Conservation (phyloP, 2,113 vertebrate species). For the Brienomyrus longianalis region DNA sequence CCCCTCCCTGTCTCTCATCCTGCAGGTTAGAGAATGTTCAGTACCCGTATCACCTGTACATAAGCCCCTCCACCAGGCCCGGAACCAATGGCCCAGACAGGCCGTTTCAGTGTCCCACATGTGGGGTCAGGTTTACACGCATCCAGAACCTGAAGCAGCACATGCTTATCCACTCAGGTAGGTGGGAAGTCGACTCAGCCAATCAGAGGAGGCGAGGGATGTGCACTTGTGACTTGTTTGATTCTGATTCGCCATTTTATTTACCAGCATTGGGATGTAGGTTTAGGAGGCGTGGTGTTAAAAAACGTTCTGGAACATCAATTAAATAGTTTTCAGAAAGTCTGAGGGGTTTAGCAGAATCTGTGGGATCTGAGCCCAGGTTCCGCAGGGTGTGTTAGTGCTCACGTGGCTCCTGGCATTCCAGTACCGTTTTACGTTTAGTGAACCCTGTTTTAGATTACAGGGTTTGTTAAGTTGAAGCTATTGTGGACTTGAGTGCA, state of each 20-base stretch:
- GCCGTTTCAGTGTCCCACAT: conserved; percentile 93
- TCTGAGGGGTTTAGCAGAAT: neutral
- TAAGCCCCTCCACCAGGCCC: conserved; percentile 87
- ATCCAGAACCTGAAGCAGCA: conserved; percentile 99
- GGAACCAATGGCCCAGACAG: conserved; percentile 88
- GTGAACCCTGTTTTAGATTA: neutral
- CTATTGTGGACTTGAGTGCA: neutral
- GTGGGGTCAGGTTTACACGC: conserved; percentile 93
- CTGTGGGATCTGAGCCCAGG: neutral
- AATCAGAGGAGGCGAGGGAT: neutral
- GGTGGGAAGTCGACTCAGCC: neutral
- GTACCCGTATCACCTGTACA: conserved; percentile 94
- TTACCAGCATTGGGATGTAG: neutral
- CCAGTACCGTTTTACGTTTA: neutral
- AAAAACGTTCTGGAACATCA: neutral
- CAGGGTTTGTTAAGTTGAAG: neutral
- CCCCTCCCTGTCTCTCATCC: conserved; percentile 38
- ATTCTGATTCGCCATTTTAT: neutral
- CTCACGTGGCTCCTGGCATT: neutral
- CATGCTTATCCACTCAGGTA: conserved; percentile 99
- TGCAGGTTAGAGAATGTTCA: conserved; percentile 88
- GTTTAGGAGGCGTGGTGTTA: neutral
- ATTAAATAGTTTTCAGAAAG: neutral
- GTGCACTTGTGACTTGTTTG: neutral
- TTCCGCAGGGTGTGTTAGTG: neutral